Conservation (phyloP, 2,113 vertebrate genomes). For the Ailurus styani region DNA sequence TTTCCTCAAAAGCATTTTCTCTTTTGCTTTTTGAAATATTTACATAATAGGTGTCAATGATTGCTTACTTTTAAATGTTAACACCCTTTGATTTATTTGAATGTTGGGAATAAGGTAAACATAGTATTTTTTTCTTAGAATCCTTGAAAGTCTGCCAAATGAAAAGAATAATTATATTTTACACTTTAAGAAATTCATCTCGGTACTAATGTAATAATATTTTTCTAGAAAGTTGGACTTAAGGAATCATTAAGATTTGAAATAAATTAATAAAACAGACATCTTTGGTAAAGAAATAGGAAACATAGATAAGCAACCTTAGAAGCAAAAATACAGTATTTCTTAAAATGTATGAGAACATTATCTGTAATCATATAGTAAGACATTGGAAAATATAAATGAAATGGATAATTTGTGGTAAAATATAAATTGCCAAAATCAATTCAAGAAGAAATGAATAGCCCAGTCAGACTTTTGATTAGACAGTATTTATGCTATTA, state of each 20-base stretch:
- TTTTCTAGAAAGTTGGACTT: not conserved
- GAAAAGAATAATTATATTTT: not conserved
- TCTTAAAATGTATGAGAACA: not conserved
- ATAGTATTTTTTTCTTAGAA: not conserved
- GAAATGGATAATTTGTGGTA: not conserved
- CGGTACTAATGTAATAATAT: not conserved
- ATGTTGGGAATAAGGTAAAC: not conserved
- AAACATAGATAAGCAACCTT: not conserved
- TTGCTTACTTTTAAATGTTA: not conserved
- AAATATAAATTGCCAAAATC: constrained; percentile 9
- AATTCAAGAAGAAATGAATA: not conserved
- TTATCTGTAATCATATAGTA: not conserved
- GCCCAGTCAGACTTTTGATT: not conserved
- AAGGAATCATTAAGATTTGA: not conserved
- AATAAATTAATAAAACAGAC: not conserved
- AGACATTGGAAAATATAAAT: not conserved
- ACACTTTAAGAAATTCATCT: not conserved
- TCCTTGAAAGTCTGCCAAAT: constrained; percentile 23
- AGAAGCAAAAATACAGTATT: not conserved
- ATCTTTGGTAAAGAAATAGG: not conserved
- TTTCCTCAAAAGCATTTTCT: not conserved
- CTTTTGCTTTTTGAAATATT: not conserved
- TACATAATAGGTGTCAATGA: not conserved
- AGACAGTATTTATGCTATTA: not conserved
- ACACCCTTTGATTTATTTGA: not conserved